Evolutionary conservation across 2,888 invertebrate genomes (phyloP).

Genomic region (Drosophila nigricruria): DNA sequence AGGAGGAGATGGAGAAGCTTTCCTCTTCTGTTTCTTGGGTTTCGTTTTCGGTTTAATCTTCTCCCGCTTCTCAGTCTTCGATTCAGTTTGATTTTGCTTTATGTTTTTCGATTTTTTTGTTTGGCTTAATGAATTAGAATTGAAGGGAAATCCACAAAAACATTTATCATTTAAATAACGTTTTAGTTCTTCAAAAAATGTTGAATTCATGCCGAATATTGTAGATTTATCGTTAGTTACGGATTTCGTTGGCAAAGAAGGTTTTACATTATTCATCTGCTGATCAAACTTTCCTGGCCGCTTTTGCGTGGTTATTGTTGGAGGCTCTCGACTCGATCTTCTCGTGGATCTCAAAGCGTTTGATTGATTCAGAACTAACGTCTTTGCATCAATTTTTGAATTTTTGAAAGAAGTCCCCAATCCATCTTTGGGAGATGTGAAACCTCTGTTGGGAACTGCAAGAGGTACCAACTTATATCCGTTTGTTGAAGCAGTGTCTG

Average conservation of each 20-base stretch:
- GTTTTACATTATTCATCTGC: neutral
- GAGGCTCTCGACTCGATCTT: neutral
- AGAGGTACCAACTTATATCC: neutral
- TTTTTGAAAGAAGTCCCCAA: neutral
- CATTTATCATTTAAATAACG: neutral
- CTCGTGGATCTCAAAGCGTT: neutral
- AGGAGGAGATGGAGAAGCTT: neutral
- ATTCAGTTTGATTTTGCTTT: neutral
- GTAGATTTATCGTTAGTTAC: neutral
- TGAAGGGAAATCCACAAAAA: neutral
- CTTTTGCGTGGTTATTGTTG: neutral
- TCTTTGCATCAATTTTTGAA: neutral
- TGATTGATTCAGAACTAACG: neutral
- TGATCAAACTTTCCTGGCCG: too few species aligned
- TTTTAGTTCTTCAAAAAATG: neutral
- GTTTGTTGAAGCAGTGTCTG: too few species aligned
- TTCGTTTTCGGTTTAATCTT: conserved; percentile 22
- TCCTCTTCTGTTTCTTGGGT: conserved; percentile 3
- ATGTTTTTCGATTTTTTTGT: neutral
- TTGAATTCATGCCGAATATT: neutral
- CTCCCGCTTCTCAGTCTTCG: conserved; percentile 1
- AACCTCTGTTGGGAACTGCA: neutral
- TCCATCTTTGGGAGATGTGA: neutral
- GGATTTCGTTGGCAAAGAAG: neutral
- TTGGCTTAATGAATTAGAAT: neutral